Percentiles rank a stretch among this genome's conserved stretches.
These are phyloP conservation scores for Phyto melanocephala DNA, from an alignment of 2,888 invertebrate species.

Conservation along the genomic window DNA sequence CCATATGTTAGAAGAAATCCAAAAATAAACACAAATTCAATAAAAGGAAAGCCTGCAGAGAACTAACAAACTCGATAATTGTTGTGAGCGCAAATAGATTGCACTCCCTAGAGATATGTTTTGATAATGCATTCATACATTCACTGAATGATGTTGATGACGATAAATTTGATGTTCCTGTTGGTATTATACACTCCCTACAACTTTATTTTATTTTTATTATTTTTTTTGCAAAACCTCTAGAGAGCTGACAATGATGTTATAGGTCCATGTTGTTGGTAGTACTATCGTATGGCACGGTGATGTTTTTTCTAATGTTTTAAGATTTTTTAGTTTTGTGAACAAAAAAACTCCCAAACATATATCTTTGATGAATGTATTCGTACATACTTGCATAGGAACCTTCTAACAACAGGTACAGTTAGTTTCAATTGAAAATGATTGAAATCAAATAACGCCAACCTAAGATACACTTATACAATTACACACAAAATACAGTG, in stretches of 20 bases:
- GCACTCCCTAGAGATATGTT: constrained; percentile 62
- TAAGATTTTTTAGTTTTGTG: constrained; percentile 9
- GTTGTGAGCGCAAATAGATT: constrained; percentile 50
- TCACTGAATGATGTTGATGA: constrained; percentile 29
- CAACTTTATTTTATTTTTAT: not conserved
- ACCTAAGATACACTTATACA: not conserved
- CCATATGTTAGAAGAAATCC: constrained; percentile 48
- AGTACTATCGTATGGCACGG: not conserved
- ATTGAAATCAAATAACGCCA: constrained; percentile 59
- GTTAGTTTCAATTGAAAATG: constrained; percentile 61
- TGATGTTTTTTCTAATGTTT: constrained; percentile 21
- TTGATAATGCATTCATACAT: constrained; percentile 47
- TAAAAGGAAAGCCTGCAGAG: not conserved
- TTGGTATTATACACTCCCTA: not conserved
- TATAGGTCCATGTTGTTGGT: constrained; percentile 27
- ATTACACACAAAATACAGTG: not conserved
- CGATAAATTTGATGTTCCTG: constrained; percentile 17
- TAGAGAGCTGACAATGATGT: constrained; percentile 36
- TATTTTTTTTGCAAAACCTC: constrained; percentile 25
- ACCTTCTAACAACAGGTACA: constrained; percentile 52
- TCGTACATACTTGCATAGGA: not conserved
- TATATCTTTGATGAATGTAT: not conserved
- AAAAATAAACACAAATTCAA: constrained; percentile 37
- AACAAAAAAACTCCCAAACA: constrained; percentile 30
- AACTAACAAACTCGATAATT: constrained; percentile 46